Percentiles rank a stretch among this genome's conserved stretches.
Evolutionary conservation across 2,797 vertebrate species (phyloP).

Genomic region (Botia kubotai): DNA sequence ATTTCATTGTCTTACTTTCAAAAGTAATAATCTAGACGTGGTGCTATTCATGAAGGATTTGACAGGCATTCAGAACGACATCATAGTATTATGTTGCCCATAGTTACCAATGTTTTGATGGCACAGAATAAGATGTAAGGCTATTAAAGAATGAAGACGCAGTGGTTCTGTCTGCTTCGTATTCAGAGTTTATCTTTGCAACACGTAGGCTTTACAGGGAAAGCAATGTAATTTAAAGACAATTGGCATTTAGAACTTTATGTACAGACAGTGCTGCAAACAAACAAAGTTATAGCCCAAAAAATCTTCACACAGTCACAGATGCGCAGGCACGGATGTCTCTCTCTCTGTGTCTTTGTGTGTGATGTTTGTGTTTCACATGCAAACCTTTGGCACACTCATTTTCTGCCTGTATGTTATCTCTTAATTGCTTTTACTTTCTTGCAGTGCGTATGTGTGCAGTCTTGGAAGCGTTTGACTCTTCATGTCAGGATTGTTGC

Average conservation of each 20-base stretch:
- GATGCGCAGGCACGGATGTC: background rate
- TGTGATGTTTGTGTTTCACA: slow-evolving; percentile 19
- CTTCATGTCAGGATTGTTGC: slow-evolving; percentile 10
- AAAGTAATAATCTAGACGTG: slow-evolving; percentile 29
- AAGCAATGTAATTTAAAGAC: slow-evolving; percentile 1
- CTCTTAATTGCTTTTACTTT: slow-evolving; percentile 73
- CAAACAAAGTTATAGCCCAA: background rate
- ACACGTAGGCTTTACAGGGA: background rate
- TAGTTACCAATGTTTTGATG: slow-evolving; percentile 7
- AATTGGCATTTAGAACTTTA: slow-evolving; percentile 18
- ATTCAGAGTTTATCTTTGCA: background rate
- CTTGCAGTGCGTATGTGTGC: background rate
- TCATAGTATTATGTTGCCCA: slow-evolving; percentile 16
- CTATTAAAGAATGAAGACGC: slow-evolving; percentile 4
- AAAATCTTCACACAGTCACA: background rate
- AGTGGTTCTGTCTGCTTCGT: background rate
- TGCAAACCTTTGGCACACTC: slow-evolving; percentile 59
- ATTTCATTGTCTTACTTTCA: slow-evolving; percentile 33
- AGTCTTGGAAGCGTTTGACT: slow-evolving; percentile 25
- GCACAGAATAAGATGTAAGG: background rate
- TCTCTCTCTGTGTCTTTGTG: background rate
- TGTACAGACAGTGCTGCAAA: slow-evolving; percentile 14
- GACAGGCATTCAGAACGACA: slow-evolving; percentile 17
- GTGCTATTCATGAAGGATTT: slow-evolving; percentile 9
- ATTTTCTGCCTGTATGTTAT: slow-evolving; percentile 71